phyloP scores from a whole-genome alignment of 2,797 vertebrate genomes.

The Cuculus canorus region DNA sequence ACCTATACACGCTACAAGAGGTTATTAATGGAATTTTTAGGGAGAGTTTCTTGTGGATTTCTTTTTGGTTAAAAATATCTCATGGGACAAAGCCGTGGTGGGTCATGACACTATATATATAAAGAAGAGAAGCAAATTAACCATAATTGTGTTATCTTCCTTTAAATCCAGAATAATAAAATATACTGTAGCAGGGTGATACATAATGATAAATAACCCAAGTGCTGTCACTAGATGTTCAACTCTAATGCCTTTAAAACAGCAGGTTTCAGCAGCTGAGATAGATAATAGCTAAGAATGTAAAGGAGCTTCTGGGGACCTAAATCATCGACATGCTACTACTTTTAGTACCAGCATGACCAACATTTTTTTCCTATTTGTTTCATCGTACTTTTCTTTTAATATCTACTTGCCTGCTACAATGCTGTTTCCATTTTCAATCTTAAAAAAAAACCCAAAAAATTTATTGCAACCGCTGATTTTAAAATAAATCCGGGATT shows the following conservation, averaged over 20 bases:
- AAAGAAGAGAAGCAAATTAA: conserved; percentile 91
- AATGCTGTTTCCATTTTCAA: conserved; percentile 10
- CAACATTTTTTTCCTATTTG: conserved; percentile 59
- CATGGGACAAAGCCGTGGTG: conserved; percentile 85
- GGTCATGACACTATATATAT: conserved; percentile 87
- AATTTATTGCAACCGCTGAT: conserved; percentile 49
- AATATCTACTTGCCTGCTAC: conserved; percentile 40
- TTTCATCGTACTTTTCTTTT: conserved; percentile 72
- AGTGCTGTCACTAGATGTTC: conserved; percentile 79
- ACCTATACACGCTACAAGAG: conserved; percentile 89
- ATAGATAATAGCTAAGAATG: conserved; percentile 76
- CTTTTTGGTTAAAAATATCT: conserved; percentile 89
- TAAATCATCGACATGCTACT: conserved; percentile 74
- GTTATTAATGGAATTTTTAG: conserved; percentile 94
- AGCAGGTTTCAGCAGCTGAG: conserved; percentile 82
- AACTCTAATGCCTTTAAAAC: conserved; percentile 79
- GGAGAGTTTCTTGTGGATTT: conserved; percentile 89
- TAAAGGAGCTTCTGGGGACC: conserved; percentile 73
- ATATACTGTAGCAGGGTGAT: conserved; percentile 81
- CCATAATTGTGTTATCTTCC: conserved; percentile 91
- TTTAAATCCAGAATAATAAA: conserved; percentile 94
- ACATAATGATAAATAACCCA: conserved; percentile 87
- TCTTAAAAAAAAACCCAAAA: conserved; percentile 16
- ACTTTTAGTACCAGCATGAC: conserved; percentile 76
- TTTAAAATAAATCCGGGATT: conserved; percentile 39